phyloP scores from a whole-genome alignment of 2,888 invertebrate species.

The Thera britannica region DNA sequence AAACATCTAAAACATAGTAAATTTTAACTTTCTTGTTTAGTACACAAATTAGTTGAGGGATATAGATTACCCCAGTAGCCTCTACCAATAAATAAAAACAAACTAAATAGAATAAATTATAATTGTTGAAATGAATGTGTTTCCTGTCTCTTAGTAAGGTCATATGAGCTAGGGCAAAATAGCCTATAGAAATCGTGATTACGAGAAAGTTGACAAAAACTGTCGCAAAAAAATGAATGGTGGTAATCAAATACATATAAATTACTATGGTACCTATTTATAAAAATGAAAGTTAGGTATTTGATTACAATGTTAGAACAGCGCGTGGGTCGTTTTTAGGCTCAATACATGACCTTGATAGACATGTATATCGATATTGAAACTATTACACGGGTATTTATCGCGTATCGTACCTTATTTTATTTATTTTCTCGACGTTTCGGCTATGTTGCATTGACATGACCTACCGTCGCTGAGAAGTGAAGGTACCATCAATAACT shows the following conservation, averaged over 20 bases:
- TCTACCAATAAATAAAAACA: constrained; percentile 1
- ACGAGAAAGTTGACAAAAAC: background rate
- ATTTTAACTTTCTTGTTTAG: background rate
- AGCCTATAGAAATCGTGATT: background rate
- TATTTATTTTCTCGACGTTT: no score
- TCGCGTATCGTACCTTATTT: no score
- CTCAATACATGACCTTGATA: background rate
- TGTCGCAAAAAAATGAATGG: background rate
- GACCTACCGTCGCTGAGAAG: no score
- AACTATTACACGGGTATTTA: background rate
- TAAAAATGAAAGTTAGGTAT: background rate
- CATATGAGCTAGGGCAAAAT: background rate
- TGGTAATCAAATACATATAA: background rate
- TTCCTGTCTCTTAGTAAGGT: background rate
- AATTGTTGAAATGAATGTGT: constrained; percentile 2
- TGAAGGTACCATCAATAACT: no score
- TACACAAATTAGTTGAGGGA: background rate
- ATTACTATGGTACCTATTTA: background rate
- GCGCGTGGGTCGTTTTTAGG: background rate
- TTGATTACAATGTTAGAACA: background rate
- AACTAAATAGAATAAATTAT: background rate
- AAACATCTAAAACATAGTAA: background rate
- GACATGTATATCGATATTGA: background rate
- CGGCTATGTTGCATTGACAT: no score
- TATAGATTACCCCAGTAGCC: background rate